Evolutionary conservation across 2,888 invertebrate genomes (phyloP), one percentile per base, ranked within the genome.

Genomic region (Pristionchus exspectatus): DNA sequence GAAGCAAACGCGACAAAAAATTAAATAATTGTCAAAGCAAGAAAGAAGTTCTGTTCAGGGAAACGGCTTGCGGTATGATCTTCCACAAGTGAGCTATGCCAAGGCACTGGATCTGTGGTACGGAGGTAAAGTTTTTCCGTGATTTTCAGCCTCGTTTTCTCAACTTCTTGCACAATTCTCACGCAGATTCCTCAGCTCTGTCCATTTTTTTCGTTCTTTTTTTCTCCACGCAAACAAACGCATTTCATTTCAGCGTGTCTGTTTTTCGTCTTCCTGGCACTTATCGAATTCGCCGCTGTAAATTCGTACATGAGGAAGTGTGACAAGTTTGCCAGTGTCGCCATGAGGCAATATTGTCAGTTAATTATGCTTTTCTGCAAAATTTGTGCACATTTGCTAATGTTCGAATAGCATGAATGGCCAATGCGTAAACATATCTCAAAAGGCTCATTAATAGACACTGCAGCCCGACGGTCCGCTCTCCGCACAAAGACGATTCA

Each of bases 31-130:
- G 30, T 30, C 69, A 30, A 30, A 4, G 69, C 14, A 69, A 77
- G 18, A 38, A n/a, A 18, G 44, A 77, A 38, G n/a, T 54, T 56
- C 0, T 21, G 21, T 85, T 18, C 74, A 93, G 92, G 94, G 94
- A 59, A 94, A 94, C 87, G 94, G 94, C 33, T 90, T 94, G 10
- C 91, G 94, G 27, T 93, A 93, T 89, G 94, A 93, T n/a, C 91
- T 94, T 16, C 94, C 94, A 12, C 94, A 93, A 91, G 94, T 94
- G 16, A 91, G 91, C 89, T 94, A 94, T 77, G 92, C 93, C 56
- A 93, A 94, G 90, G 93, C 94, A 0, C 93, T 94, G 85, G 94
- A 94, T 89, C 92, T 93, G 89, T 94, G 94, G 94, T 94, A 93
- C 90, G 94, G 94, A 91, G 93, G 94, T 94, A 88, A 91, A 91